Conservation (phyloP, 2,888 invertebrate species). For the Timandra comae region DNA sequence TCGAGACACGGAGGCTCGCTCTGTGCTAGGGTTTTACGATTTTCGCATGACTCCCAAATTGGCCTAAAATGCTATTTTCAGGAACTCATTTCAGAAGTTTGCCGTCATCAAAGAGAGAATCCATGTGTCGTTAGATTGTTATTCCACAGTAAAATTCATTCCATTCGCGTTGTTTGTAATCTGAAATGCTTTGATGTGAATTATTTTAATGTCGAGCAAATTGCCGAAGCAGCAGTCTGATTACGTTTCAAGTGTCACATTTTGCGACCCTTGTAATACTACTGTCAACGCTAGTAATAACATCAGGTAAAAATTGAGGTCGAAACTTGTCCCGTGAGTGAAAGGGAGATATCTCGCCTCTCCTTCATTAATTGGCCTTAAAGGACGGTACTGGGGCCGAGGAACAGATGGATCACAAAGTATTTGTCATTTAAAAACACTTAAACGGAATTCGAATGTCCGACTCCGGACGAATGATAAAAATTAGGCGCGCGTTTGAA, state of each 20-base stretch:
- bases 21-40: conserved; percentile 56
- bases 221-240: conserved; percentile 23
- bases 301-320: conserved; percentile 70
- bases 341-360: conserved; percentile 50
- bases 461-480: conserved; percentile 32
- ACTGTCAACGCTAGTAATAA: conserved; percentile 64
- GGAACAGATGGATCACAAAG: conserved; percentile 51
- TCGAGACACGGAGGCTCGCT: conserved; percentile 33
- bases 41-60: conserved; percentile 59
- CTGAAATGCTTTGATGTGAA: conserved; percentile 13
- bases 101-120: conserved; percentile 52
- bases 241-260: conserved; percentile 45
- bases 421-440: conserved; percentile 54
- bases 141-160: conserved; percentile 13
- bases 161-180: conserved; percentile 4
- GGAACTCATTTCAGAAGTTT: conserved; percentile 62
- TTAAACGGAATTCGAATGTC: conserved; percentile 41
- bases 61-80: conserved; percentile 50
- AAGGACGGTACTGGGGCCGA: conserved; percentile 38
- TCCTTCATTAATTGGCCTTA: conserved; percentile 59
- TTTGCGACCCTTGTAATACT: conserved; percentile 56
- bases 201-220: too few relatives aligned
- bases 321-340: conserved; percentile 50
- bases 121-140: conserved; percentile 41
- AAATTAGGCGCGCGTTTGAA: conserved; percentile 54